phyloP scores from a whole-genome alignment of 2,888 invertebrate genomes.

The Luffia ferchaultella region DNA sequence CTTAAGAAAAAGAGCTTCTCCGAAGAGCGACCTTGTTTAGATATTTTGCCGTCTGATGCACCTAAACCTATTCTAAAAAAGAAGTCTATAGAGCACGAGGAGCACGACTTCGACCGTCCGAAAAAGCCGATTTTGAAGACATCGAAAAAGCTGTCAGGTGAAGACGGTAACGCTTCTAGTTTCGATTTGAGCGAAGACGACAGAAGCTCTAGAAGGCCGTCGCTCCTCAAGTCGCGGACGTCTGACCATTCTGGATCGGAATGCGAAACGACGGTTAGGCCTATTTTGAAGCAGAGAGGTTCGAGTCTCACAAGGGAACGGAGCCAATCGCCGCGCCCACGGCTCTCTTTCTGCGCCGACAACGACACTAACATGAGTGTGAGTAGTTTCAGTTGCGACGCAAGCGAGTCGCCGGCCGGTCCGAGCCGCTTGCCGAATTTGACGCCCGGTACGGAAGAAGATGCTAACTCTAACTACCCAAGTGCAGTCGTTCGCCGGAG shows the following conservation, averaged over 20 bases:
- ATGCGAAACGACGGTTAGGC: constrained; percentile 65
- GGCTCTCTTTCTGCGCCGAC: constrained; percentile 70
- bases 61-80: constrained; percentile 87
- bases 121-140: constrained; percentile 81
- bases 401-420: constrained; percentile 56
- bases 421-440: constrained; percentile 50
- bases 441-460: constrained; percentile 41
- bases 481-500: constrained; percentile 55
- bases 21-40: constrained; percentile 69
- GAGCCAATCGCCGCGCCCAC: constrained; percentile 69
- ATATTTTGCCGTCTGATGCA: constrained; percentile 47
- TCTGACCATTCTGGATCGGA: constrained; percentile 64
- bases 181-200: constrained; percentile 64
- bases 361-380: constrained; percentile 44
- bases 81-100: constrained; percentile 81
- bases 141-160: constrained; percentile 71
- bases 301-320: constrained; percentile 67
- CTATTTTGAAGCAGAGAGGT: constrained; percentile 72
- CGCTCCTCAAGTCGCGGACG: constrained; percentile 61
- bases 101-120: constrained; percentile 75
- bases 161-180: constrained; percentile 65
- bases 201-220: constrained; percentile 63
- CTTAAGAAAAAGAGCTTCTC: constrained; percentile 83
- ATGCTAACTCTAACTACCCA: constrained; percentile 26
- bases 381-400: constrained; percentile 53